These are phyloP conservation scores for Diaphora mendica DNA, from an alignment of 2,888 invertebrate genomes.

Conservation along the genomic window DNA sequence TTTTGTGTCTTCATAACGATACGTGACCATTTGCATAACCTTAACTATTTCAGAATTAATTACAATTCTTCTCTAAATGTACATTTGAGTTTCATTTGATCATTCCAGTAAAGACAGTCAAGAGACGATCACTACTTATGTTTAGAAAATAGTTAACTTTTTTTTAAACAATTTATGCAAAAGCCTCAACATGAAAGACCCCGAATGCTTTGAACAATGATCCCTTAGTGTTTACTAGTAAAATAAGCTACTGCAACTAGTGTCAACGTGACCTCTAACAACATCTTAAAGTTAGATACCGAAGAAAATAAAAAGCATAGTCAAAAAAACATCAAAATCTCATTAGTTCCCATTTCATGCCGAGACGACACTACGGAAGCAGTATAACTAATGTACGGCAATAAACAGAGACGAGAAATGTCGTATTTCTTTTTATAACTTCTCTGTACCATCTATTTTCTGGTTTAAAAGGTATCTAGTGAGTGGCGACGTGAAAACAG, in stretches of 20 bases:
- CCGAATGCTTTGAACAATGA: background rate
- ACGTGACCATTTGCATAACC: background rate
- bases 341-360: conserved; percentile 86
- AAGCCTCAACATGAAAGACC: background rate
- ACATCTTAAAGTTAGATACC: conserved; percentile 72
- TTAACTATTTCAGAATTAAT: background rate
- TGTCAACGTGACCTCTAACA: conserved; percentile 63
- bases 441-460: conserved; percentile 80
- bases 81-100: background rate
- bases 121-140: background rate
- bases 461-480: conserved; percentile 79
- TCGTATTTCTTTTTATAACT: conserved; percentile 86
- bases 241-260: conserved; percentile 44
- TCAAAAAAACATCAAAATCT: conserved; percentile 87
- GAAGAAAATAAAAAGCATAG: conserved; percentile 84
- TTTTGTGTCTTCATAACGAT: background rate
- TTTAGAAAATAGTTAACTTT: background rate
- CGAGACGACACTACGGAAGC: conserved; percentile 86
- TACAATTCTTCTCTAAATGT: background rate
- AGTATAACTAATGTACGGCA: conserved; percentile 86
- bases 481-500: conserved; percentile 62
- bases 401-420: conserved; percentile 84
- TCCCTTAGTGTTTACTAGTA: background rate
- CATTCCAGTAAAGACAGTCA: background rate
- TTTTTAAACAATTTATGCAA: background rate